These are phyloP conservation scores for Phytoseiulus persimilis DNA, from an alignment of 2,888 invertebrate species.

Conservation along the genomic window DNA sequence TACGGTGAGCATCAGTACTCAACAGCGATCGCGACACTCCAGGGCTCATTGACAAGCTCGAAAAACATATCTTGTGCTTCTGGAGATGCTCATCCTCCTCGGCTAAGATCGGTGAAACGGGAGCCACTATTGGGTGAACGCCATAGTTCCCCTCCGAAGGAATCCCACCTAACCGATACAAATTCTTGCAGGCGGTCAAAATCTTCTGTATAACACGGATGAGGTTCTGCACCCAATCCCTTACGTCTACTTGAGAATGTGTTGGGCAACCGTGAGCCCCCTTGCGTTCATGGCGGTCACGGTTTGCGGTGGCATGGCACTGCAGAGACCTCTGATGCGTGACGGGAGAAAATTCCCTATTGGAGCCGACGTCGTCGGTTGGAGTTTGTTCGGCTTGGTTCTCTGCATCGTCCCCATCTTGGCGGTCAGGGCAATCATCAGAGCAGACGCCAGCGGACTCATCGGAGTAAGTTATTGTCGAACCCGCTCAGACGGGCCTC, in stretches of 20 bases:
- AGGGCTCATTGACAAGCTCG: too few relatives aligned
- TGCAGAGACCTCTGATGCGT: conserved; percentile 24
- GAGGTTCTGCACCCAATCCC: conserved; percentile 33
- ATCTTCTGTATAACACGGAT: conserved; percentile 31
- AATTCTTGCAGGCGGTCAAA: conserved; percentile 13
- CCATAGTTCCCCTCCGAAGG: background rate
- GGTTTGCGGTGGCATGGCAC: conserved; percentile 29
- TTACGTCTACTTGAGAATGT: conserved; percentile 27
- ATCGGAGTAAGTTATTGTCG: background rate
- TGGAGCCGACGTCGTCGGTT: conserved; percentile 13
- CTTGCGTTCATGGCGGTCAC: conserved; percentile 24
- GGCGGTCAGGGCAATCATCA: background rate
- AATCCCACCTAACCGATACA: background rate
- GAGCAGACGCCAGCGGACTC: conserved; percentile 28
- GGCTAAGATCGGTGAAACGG: too few relatives aligned
- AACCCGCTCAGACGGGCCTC: too few relatives aligned
- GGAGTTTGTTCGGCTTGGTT: conserved; percentile 26
- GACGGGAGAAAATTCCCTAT: conserved; percentile 9
- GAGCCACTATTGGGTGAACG: too few relatives aligned
- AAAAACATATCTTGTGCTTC: too few relatives aligned
- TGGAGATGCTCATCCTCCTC: too few relatives aligned
- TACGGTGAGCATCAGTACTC: too few relatives aligned
- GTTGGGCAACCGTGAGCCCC: conserved; percentile 25
- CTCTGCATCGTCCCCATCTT: conserved; percentile 13
- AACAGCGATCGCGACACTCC: too few relatives aligned